These are phyloP conservation scores for Rattus norvegicus DNA, from an alignment of 2,113 vertebrate genomes.

Conservation along the genomic window GRCr8 NC_086028.1:43546501-43547000, in stretches of 20 bases:
- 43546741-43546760: neutral
- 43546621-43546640: neutral
- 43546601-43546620: neutral
- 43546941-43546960: fast-evolving
- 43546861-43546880: neutral
- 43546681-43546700: neutral
- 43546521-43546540: fast-evolving
- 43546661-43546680: neutral
- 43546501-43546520: fast-evolving
- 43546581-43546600: neutral
- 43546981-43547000: neutral
- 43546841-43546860: neutral
- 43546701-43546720: neutral
- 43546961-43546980: neutral
- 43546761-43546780: neutral
- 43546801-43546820: neutral
- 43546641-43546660: neutral
- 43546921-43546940: neutral
- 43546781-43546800: neutral
- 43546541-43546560: too few species aligned
- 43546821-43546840: neutral
- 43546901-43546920: neutral
- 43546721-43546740: neutral
- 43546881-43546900: too few species aligned
- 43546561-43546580: neutral